A percentile compares a stretch with the other conserved stretches of the same genome.
phyloP scores from a whole-genome alignment of 2,113 vertebrate species.

The Tenebrosternarchus preto region DNA sequence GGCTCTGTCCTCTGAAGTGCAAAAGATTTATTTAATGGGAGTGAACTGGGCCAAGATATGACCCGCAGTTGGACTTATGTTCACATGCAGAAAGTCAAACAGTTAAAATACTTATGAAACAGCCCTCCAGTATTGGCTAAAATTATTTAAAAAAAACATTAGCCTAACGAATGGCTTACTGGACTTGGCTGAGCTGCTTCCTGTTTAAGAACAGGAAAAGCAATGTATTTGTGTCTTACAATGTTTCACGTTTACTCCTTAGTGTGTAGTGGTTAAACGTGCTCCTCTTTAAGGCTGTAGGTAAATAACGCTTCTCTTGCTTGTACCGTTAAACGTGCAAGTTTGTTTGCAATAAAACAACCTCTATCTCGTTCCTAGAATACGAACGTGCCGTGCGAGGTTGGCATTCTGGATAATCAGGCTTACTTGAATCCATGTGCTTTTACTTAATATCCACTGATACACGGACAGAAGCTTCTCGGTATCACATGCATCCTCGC shows the following conservation, averaged over 20 bases:
- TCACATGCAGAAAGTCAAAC: neutral
- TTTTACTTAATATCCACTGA: slow-evolving; percentile 7
- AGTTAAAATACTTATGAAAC: neutral
- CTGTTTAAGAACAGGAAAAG: neutral
- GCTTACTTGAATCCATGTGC: slow-evolving; percentile 3
- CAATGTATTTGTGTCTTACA: neutral
- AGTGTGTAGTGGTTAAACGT: neutral
- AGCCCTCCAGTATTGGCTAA: neutral
- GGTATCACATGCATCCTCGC: neutral
- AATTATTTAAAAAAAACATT: too few species aligned
- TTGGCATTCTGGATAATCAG: neutral
- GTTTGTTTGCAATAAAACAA: neutral
- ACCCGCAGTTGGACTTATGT: neutral
- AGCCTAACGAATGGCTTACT: neutral
- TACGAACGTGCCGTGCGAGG: neutral
- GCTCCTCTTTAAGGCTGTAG: neutral
- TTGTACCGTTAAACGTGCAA: neutral
- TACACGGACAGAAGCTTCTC: slow-evolving; percentile 15
- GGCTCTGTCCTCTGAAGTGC: neutral
- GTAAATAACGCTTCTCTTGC: neutral
- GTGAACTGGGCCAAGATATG: neutral
- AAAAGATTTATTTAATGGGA: neutral
- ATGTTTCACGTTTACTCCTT: neutral
- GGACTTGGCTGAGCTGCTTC: too few species aligned
- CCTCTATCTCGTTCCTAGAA: slow-evolving; percentile 1